Evolutionary conservation across 2,888 invertebrate species (phyloP).

Genomic region (Ischnura elegans): DNA sequence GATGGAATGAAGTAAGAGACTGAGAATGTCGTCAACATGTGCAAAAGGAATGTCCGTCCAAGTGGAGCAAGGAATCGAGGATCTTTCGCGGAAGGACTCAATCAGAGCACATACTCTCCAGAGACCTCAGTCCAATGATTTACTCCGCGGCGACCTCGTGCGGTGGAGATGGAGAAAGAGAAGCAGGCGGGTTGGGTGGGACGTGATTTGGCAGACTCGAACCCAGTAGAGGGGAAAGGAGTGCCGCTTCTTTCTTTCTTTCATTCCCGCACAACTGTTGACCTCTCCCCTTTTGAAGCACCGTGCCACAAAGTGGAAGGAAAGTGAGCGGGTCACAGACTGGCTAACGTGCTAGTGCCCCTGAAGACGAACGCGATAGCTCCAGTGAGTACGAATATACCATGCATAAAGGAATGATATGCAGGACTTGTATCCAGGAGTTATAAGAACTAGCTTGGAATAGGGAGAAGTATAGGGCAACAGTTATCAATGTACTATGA

Average conservation of each 20-base stretch:
- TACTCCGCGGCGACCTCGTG: neutral
- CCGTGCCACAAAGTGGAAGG: neutral
- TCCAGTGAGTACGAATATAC: no score
- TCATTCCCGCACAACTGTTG: neutral
- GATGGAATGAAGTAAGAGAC: neutral
- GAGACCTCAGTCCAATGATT: neutral
- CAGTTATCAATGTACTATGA: no score
- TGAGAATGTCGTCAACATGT: neutral
- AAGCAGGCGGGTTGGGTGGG: neutral
- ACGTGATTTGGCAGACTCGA: constrained; percentile 49
- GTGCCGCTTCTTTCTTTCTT: neutral
- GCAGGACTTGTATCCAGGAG: no score
- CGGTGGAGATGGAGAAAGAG: neutral
- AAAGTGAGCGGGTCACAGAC: neutral
- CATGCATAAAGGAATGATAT: no score
- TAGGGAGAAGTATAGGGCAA: no score
- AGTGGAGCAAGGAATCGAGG: neutral
- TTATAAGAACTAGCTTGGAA: no score
- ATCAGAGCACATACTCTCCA: neutral
- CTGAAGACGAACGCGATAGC: no score
- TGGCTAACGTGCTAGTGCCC: neutral
- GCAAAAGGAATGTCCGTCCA: neutral
- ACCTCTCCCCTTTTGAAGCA: neutral
- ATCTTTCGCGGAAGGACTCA: neutral
- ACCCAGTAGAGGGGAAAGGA: constrained; percentile 8